Base-by-base conservation (phyloP, 1,140 invertebrate species). In the Bilobella aurantiaca region DNA sequence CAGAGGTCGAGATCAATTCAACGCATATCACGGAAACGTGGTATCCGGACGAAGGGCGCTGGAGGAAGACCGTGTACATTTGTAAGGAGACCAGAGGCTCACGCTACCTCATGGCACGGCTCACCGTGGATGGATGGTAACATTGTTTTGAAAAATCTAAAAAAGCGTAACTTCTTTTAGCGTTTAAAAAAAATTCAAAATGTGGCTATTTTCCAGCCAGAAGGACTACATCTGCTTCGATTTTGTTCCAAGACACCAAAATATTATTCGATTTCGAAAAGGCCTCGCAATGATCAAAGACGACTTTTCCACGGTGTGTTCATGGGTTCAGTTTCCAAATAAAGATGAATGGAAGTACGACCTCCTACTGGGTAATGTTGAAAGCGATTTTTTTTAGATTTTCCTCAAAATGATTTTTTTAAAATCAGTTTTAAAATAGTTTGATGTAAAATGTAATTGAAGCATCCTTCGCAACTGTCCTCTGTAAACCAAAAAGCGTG, bases 171-270 rank as follows among this genome's bases (percentile, higher is more conserved):
- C 25, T n/a, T 62, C 3, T 42, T 62, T 21, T 3, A 30, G 12
- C 46, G 47, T 63, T 63, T 59, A 59, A 30, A 12, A 14, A 21
- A 18, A 62, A 42, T 42, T 42, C 28, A 1, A 42, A 69, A 53
- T 66, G 14, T 69, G 81, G 83, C 73, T 75, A 90, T 23, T 69
- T 81, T 83, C 72, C 75, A 90, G 93, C 79, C 94, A 98, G 80
- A 94, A 96, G 74, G 95, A 98, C 84, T 98, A 91, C 75, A 86
- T 97, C 8, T 98, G 96, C 75, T 96, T 96, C 74, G 93, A 98
- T 76, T 96, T 98, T 77, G 85, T 97, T 14, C 90, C 92, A 0
- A 83, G 91, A 67, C 94, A 98, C 82, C 93, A 97, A 74, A 97
- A 96, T 76, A 84, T 98, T 69, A 96, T 98, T 66, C 83, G 91